Conservation (phyloP, 1,140 invertebrate species). For the Hormaphis cornu region DNA sequence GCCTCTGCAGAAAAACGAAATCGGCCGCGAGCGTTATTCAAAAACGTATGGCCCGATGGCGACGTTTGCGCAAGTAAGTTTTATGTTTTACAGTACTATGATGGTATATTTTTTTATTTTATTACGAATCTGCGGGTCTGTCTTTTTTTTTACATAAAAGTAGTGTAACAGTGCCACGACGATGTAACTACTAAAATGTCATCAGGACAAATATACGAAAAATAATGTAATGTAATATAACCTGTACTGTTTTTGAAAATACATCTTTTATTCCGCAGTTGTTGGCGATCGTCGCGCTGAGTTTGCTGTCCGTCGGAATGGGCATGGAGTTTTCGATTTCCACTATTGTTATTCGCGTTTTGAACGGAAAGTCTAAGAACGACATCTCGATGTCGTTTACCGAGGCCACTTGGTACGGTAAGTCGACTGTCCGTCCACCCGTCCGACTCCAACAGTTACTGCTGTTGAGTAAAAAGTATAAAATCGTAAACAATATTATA, state of each 20-base stretch:
- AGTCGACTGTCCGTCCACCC: neutral
- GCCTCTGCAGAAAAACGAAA: neutral
- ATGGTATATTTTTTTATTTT: neutral
- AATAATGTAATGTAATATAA: too few relatives aligned
- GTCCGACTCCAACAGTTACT: too few relatives aligned
- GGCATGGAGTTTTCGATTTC: neutral
- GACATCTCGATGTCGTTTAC: neutral
- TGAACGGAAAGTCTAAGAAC: neutral
- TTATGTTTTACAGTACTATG: neutral
- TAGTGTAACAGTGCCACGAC: too few relatives aligned
- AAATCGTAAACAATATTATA: too few relatives aligned
- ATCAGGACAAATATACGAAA: too few relatives aligned
- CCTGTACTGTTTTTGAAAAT: too few relatives aligned
- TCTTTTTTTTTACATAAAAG: too few relatives aligned
- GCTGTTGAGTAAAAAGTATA: too few relatives aligned
- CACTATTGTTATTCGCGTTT: neutral
- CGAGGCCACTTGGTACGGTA: neutral
- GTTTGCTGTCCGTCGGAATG: neutral
- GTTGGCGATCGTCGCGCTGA: neutral
- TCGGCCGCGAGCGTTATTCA: neutral
- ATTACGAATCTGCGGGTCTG: too few relatives aligned
- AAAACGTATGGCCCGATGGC: neutral
- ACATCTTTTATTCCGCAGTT: neutral
- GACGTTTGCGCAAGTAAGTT: conserved; percentile 1
- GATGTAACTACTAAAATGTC: too few relatives aligned